Conservation (phyloP, 1,140 invertebrate genomes). For the Drosophila elegans region DNA sequence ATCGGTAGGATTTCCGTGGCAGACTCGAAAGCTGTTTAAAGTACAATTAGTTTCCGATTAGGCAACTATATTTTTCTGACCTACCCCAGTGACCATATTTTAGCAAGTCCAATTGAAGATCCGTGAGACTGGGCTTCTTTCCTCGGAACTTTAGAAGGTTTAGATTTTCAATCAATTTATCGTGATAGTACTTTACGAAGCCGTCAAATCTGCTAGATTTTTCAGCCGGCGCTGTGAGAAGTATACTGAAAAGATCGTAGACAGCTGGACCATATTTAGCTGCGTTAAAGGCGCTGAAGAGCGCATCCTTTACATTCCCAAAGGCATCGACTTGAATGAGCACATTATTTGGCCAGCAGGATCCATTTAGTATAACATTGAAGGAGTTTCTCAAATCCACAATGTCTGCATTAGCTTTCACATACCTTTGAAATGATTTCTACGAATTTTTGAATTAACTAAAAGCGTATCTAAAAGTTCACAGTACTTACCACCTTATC, state of each 20-base stretch:
- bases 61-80: not conserved
- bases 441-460: not conserved
- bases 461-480: not conserved
- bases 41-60: not conserved
- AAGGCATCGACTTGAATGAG: constrained; percentile 56
- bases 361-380: constrained; percentile 54
- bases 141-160: constrained; percentile 37
- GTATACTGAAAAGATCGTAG: constrained; percentile 51
- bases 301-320: constrained; percentile 51
- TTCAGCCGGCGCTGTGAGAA: constrained; percentile 52
- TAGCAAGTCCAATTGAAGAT: constrained; percentile 63
- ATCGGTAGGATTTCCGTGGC: constrained; percentile 57
- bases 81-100: constrained; percentile 58
- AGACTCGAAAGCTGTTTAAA: constrained; percentile 38
- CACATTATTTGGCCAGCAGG: constrained; percentile 59
- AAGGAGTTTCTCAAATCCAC: constrained; percentile 38
- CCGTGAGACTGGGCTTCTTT: constrained; percentile 60
- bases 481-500: constrained; percentile 65
- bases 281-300: constrained; percentile 50
- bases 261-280: constrained; percentile 44
- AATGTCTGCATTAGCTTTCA: not conserved
- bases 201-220: constrained; percentile 57
- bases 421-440: constrained; percentile 62
- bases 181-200: constrained; percentile 46
- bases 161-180: constrained; percentile 45